Percentiles rank a stretch among this genome's conserved stretches.
These are phyloP conservation scores for Hydrocynus forskahlii DNA, from an alignment of 2,797 vertebrate species.

Conservation along the genomic window DNA sequence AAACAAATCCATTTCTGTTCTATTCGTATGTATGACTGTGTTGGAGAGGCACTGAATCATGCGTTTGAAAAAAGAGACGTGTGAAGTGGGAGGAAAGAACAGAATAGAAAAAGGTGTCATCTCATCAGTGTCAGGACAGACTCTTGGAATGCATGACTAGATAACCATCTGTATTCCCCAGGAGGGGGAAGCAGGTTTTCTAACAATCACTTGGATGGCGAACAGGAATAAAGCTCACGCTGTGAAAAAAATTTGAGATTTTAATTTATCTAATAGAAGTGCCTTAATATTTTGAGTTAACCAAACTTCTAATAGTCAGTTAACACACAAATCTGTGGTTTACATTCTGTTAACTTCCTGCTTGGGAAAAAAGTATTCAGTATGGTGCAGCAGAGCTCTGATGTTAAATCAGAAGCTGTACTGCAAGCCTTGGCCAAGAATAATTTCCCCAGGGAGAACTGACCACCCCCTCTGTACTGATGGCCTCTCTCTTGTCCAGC, in stretches of 20 bases:
- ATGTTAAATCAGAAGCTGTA: constrained; percentile 12
- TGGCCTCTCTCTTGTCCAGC: constrained; percentile 12
- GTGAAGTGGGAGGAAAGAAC: background rate
- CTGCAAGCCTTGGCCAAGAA: background rate
- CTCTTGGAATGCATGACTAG: constrained; percentile 21
- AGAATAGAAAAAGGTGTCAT: constrained; percentile 5
- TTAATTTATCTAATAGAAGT: too few relatives aligned
- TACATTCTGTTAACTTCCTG: too few relatives aligned
- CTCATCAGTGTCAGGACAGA: constrained; percentile 19
- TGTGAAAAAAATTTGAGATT: too few relatives aligned
- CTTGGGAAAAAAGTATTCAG: too few relatives aligned
- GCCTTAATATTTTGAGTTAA: too few relatives aligned
- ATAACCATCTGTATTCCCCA: constrained; percentile 24
- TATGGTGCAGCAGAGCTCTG: constrained; percentile 2
- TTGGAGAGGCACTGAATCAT: constrained; percentile 16
- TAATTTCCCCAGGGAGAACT: constrained; percentile 23
- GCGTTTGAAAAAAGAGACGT: background rate
- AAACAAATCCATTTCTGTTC: background rate
- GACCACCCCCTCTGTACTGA: constrained; percentile 13
- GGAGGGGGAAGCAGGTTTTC: constrained; percentile 6
- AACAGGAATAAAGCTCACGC: too few relatives aligned
- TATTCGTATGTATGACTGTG: background rate
- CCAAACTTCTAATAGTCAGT: too few relatives aligned
- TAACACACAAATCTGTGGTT: too few relatives aligned
- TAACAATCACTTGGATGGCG: constrained; percentile 1